Percentiles rank a stretch among this genome's conserved stretches.
These are phyloP conservation scores for Corythoichthys intestinalis DNA, from an alignment of 2,113 vertebrate species.

Conservation along the genomic window DNA sequence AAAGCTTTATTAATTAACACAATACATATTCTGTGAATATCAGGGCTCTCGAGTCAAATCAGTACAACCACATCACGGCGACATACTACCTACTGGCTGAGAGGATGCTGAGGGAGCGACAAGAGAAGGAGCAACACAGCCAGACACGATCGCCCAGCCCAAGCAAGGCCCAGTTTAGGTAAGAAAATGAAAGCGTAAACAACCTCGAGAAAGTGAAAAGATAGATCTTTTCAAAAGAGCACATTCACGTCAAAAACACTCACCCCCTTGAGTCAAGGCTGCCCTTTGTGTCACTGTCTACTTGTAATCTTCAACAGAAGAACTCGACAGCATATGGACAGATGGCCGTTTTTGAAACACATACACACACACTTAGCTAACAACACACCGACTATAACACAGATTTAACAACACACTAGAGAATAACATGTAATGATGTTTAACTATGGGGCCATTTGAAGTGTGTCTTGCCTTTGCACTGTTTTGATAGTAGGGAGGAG, in stretches of 20 bases:
- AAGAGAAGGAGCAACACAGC: slow-evolving; percentile 87
- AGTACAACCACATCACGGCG: slow-evolving; percentile 98
- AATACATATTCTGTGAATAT: background rate
- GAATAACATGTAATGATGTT: background rate
- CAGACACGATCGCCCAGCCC: slow-evolving; percentile 92
- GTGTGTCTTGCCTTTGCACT: background rate
- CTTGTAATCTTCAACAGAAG: slow-evolving; percentile 23
- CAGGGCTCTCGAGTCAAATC: slow-evolving; percentile 95
- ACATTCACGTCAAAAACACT: slow-evolving; percentile 8
- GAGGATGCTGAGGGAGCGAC: slow-evolving; percentile 90
- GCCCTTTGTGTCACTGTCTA: slow-evolving; percentile 20
- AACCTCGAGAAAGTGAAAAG: background rate
- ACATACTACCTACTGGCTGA: slow-evolving; percentile 97
- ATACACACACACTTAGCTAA: background rate
- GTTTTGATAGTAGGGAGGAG: background rate
- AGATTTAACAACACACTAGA: background rate
- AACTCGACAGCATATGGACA: slow-evolving; percentile 34
- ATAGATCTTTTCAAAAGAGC: background rate
- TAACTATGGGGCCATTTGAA: background rate
- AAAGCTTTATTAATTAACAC: too few species aligned
- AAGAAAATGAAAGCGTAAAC: background rate
- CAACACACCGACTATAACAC: slow-evolving; percentile 20
- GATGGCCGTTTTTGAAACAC: background rate
- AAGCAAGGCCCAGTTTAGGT: slow-evolving; percentile 98
- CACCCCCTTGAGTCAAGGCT: slow-evolving; percentile 20